Evolutionary conservation across 2,113 vertebrate species (phyloP).

Genomic region (Empidonax alnorum): DNA sequence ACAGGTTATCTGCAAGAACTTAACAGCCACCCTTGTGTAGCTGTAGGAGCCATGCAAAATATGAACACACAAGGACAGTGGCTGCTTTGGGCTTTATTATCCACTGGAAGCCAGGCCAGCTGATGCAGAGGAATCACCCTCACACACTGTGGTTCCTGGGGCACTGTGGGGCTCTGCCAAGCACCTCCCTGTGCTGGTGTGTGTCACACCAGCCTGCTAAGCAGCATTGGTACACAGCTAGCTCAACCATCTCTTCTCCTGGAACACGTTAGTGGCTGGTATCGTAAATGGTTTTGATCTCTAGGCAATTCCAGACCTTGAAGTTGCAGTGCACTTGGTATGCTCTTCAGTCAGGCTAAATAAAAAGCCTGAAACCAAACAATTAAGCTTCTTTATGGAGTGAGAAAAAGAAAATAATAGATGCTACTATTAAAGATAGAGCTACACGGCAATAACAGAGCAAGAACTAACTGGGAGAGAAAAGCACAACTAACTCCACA

Average conservation of each 20-base stretch:
- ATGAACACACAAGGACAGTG: accelerated
- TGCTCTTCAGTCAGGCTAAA: neutral
- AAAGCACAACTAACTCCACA: neutral
- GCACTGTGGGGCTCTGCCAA: neutral
- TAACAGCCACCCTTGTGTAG: neutral
- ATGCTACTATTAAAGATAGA: neutral
- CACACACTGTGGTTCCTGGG: neutral
- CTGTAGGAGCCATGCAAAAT: neutral
- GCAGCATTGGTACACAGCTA: neutral
- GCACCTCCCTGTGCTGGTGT: accelerated
- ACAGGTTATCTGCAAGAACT: neutral
- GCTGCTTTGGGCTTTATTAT: neutral
- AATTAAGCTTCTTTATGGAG: conserved; percentile 4
- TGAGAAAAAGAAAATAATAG: conserved; percentile 5
- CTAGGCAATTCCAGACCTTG: neutral
- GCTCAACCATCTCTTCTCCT: neutral
- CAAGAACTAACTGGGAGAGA: neutral
- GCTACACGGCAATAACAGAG: neutral
- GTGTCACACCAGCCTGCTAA: neutral
- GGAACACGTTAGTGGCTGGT: accelerated
- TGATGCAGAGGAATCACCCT: neutral
- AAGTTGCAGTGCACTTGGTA: neutral
- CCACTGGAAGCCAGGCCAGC: neutral
- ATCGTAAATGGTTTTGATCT: neutral
- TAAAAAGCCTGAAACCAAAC: conserved; percentile 21